These are phyloP conservation scores for Arbacia lixula DNA, from an alignment of 53 echinoderm and acorn worm species.

Conservation along the genomic window DNA sequence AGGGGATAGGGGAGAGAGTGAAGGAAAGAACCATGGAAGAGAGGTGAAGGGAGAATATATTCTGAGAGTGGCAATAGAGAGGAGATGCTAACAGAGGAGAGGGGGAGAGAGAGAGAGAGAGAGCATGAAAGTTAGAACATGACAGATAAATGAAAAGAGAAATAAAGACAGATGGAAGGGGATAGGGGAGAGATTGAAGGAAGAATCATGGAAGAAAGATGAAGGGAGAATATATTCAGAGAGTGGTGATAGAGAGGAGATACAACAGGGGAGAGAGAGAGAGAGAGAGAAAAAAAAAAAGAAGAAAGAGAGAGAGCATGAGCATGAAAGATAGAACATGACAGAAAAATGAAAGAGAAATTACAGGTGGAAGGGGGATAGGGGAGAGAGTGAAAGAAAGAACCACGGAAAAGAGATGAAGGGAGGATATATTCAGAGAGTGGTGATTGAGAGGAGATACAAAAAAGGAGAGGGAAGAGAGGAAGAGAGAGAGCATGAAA, in stretches of 20 bases:
- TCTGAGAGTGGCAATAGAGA: too few species aligned
- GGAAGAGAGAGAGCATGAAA: background rate
- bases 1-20: background rate
- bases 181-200: background rate
- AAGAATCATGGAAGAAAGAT: background rate
- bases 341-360: background rate
- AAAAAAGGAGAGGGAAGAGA: background rate
- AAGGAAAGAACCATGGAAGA: background rate
- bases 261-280: background rate
- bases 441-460: too few species aligned
- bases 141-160: too few species aligned
- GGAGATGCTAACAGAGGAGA: too few species aligned
- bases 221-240: background rate
- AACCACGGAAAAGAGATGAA: background rate
- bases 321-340: background rate
- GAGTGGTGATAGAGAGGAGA: background rate
- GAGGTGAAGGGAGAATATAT: too few species aligned
- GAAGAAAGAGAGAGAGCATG: background rate
- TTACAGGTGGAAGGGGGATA: background rate
- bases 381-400: background rate
- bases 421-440: background rate
- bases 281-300: background rate
- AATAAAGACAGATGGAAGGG: background rate
- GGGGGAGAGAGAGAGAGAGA: background rate
- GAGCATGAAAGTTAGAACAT: background rate